phyloP scores from a whole-genome alignment of 2,113 vertebrate species.

The Caloenas nicobarica region DNA sequence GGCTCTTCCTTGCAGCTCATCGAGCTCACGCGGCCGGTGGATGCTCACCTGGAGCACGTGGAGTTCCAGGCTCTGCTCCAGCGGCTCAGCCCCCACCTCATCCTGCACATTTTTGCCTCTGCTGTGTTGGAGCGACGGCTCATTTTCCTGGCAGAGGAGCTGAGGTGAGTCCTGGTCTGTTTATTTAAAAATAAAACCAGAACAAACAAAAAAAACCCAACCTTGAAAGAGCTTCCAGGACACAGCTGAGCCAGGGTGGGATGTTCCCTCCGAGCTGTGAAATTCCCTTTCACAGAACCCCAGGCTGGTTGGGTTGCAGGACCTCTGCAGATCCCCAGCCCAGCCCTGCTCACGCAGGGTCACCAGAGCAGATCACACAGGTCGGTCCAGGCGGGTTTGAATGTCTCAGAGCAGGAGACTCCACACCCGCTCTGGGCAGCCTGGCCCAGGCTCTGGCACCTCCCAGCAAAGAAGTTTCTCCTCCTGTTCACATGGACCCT shows the following conservation, averaged over 20 bases:
- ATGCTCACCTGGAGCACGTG: constrained; percentile 93
- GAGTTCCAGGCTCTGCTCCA: constrained; percentile 84
- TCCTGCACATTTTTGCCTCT: constrained; percentile 88
- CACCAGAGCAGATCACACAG: no score
- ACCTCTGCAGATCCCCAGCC: no score
- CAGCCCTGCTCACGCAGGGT: no score
- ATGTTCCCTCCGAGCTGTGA: not conserved
- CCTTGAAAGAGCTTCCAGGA: not conserved
- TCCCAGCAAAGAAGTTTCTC: no score
- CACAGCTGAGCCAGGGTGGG: not conserved
- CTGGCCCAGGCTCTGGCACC: no score
- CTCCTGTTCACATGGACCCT: no score
- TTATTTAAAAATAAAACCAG: not conserved
- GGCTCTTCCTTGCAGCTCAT: constrained; percentile 81
- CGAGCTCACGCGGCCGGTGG: constrained; percentile 87
- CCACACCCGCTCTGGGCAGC: no score
- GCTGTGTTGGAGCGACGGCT: constrained; percentile 88
- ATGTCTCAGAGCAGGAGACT: no score
- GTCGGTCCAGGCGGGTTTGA: no score
- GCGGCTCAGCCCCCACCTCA: constrained; percentile 82
- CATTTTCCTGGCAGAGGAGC: constrained; percentile 90
- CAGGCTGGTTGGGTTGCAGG: no score
- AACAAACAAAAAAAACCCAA: no score
- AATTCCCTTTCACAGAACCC: not conserved
- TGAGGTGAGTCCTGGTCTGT: constrained; percentile 77